phyloP scores from a whole-genome alignment of 2,797 vertebrate species.

The Pogoniulus pusillus region DNA sequence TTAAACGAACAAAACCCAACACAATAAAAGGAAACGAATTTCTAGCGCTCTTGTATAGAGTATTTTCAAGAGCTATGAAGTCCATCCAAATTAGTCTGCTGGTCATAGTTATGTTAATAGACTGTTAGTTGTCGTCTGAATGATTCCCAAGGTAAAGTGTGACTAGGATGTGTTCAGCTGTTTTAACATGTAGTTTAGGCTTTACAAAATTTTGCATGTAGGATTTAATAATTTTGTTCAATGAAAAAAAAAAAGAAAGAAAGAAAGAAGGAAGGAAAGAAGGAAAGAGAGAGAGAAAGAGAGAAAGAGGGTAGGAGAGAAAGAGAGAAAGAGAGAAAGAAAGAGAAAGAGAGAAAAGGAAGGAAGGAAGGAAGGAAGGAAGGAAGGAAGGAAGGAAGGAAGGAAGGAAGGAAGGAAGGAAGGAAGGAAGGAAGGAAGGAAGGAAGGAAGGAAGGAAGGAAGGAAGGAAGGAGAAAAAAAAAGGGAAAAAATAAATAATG shows the following conservation, averaged over 20 bases:
- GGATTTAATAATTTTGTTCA: constrained; percentile 83
- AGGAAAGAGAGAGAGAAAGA: background rate
- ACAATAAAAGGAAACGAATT: constrained; percentile 66
- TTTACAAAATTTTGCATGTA: constrained; percentile 87
- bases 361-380: background rate
- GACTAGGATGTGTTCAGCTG: constrained; percentile 85
- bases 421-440: background rate
- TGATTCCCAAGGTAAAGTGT: constrained; percentile 82
- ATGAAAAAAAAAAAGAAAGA: constrained; percentile 49
- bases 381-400: background rate
- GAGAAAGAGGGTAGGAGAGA: background rate
- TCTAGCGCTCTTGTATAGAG: constrained; percentile 75
- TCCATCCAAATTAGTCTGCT: constrained; percentile 77
- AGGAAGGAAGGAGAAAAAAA: background rate
- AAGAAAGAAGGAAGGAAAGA: background rate
- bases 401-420: background rate
- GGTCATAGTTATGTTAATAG: constrained; percentile 81
- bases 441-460: background rate
- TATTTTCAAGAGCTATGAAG: constrained; percentile 73
- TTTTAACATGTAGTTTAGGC: constrained; percentile 84
- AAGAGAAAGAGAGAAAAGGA: background rate
- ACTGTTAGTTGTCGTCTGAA: constrained; percentile 79
- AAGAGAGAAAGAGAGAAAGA: constrained; percentile 6
- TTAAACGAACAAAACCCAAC: background rate
- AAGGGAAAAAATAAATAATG: background rate